Percentiles rank a stretch among this genome's conserved stretches.
phyloP scores from a whole-genome alignment of 2,888 invertebrate genomes.

The Watsonalla cultraria region DNA sequence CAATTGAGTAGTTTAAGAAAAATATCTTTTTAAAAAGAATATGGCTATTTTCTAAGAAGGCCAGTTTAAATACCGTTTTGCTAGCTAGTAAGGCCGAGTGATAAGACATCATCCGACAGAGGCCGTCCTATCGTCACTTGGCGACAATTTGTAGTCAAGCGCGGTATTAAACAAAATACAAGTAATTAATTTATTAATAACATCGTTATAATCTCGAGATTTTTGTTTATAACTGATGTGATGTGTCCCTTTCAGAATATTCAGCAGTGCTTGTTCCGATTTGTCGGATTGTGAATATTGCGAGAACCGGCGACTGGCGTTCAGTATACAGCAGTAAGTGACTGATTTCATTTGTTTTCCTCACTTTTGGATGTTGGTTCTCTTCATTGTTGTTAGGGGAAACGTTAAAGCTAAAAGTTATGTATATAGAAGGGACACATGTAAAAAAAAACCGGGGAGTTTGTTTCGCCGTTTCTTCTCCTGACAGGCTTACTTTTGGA shows the following conservation, averaged over 20 bases:
- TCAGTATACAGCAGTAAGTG: slow-evolving; percentile 32
- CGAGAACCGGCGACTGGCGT: slow-evolving; percentile 36
- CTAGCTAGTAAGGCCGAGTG: neutral
- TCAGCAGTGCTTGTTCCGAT: slow-evolving; percentile 59
- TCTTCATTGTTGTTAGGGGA: too few species aligned
- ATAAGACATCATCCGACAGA: neutral
- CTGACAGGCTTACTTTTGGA: too few species aligned
- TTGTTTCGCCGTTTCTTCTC: too few species aligned
- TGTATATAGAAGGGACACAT: too few species aligned
- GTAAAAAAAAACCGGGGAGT: too few species aligned
- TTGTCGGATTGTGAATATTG: slow-evolving; percentile 66
- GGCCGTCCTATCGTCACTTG: slow-evolving; percentile 14
- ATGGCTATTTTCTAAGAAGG: too few species aligned
- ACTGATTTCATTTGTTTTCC: too few species aligned
- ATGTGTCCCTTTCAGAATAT: slow-evolving; percentile 42
- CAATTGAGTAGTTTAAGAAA: too few species aligned
- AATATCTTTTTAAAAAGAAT: too few species aligned
- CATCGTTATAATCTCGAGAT: neutral
- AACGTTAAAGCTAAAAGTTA: too few species aligned
- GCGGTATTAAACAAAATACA: slow-evolving; percentile 1
- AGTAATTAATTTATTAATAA: neutral
- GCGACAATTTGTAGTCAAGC: slow-evolving; percentile 13
- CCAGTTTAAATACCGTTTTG: too few species aligned
- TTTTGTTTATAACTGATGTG: neutral
- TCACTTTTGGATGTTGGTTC: too few species aligned